Percentiles rank a stretch among this genome's conserved stretches.
Evolutionary conservation across 2,888 invertebrate genomes (phyloP).

Genomic region (Ennomos erosarius): DNA sequence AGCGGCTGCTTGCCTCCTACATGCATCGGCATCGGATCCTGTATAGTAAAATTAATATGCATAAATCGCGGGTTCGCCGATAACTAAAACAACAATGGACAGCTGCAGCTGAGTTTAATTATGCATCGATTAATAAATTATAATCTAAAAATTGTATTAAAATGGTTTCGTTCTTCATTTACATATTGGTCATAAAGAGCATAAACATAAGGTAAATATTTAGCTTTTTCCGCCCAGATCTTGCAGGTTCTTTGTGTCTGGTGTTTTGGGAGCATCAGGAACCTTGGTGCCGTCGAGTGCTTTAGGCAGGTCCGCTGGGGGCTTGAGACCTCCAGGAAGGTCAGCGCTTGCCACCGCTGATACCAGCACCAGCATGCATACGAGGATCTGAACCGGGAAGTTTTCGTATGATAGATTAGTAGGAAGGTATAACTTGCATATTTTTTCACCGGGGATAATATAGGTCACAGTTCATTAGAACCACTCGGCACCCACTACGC

Average conservation of each 20-base stretch:
- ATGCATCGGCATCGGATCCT: too few species aligned
- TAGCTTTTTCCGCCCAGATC: constrained; percentile 45
- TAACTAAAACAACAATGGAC: constrained; percentile 20
- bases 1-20: too few species aligned
- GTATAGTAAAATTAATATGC: too few species aligned
- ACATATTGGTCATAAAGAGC: constrained; percentile 8
- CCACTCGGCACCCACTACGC: too few species aligned
- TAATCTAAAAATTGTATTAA: constrained; percentile 20
- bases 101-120: constrained; percentile 61
- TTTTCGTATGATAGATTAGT: too few species aligned
- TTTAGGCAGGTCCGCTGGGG: constrained; percentile 52
- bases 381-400: constrained; percentile 51
- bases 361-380: constrained; percentile 64
- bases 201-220: too few species aligned
- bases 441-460: too few species aligned
- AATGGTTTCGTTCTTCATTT: constrained; percentile 4
- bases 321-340: constrained; percentile 49
- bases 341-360: constrained; percentile 55
- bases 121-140: constrained; percentile 42
- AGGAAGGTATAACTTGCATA: too few species aligned
- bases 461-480: too few species aligned
- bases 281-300: constrained; percentile 43
- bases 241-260: constrained; percentile 44
- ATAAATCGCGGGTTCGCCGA: too few species aligned
- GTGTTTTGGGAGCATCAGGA: constrained; percentile 38